phyloP scores from a whole-genome alignment of 2,888 invertebrate species.

The Thymelicus sylvestris region DNA sequence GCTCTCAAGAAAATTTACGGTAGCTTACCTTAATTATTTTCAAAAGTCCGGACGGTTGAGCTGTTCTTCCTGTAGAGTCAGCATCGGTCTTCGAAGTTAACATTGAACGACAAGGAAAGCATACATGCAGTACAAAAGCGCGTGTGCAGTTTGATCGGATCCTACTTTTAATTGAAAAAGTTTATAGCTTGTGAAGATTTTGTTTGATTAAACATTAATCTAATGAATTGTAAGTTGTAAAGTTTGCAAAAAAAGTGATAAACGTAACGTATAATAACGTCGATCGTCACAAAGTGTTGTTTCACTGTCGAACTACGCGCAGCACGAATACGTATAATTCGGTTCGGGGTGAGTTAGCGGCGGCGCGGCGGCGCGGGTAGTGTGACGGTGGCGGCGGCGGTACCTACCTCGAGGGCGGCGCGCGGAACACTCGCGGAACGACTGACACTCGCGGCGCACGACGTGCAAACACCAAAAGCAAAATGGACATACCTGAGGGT shows the following conservation, averaged over 20 bases:
- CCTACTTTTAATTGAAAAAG: conserved; percentile 34
- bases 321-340: conserved; percentile 27
- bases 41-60: background rate
- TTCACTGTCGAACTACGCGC: conserved; percentile 33
- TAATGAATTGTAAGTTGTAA: background rate
- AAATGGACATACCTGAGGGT: conserved; percentile 83
- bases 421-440: conserved; percentile 72
- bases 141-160: conserved; percentile 31
- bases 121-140: conserved; percentile 51
- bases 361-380: conserved; percentile 45
- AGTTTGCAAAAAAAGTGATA: conserved; percentile 13
- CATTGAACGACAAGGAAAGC: conserved; percentile 46
- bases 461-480: conserved; percentile 81
- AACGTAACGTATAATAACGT: conserved; percentile 2
- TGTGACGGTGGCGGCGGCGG: conserved; percentile 54
- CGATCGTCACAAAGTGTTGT: conserved; percentile 27
- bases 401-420: conserved; percentile 64
- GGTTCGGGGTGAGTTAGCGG: conserved; percentile 44
- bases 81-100: conserved; percentile 24
- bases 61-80: conserved; percentile 6
- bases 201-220: background rate
- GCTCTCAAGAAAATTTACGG: background rate
- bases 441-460: conserved; percentile 76
- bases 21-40: conserved; percentile 13
- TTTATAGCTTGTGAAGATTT: conserved; percentile 6